phyloP scores from a whole-genome alignment of 2,797 vertebrate species.

The Spinibarbus caldwelli region DNA sequence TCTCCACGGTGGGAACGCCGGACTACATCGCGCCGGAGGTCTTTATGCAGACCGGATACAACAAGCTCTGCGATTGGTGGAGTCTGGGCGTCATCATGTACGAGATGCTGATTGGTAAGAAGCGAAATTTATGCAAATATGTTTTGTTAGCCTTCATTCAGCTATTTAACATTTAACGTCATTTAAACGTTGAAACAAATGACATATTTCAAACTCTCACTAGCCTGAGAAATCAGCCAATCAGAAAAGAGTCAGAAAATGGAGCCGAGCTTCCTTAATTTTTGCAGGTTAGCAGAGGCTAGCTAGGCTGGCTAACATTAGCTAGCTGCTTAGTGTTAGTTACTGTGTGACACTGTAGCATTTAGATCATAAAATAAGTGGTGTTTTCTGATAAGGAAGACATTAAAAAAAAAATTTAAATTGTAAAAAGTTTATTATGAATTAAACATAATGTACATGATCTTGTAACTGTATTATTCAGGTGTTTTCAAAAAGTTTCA shows the following conservation, averaged over 20 bases:
- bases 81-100: slow-evolving; percentile 92
- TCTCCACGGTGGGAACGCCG: slow-evolving; percentile 89
- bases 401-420: no score
- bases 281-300: background rate
- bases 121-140: background rate
- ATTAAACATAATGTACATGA: no score
- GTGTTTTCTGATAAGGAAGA: no score
- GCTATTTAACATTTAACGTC: no score
- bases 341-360: no score
- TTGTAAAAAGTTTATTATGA: no score
- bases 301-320: background rate
- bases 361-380: no score
- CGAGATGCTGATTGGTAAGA: slow-evolving; percentile 89
- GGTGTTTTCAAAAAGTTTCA: no score
- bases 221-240: background rate
- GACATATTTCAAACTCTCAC: no score
- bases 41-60: slow-evolving; percentile 91
- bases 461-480: no score
- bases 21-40: slow-evolving; percentile 91
- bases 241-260: background rate
- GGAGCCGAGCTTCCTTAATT: background rate
- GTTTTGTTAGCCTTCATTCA: background rate
- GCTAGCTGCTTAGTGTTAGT: background rate
- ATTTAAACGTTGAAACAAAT: background rate
- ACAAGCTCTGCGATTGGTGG: slow-evolving; percentile 93